Conservation (phyloP, 2,888 invertebrate genomes). For the Steinernema carpocapsae region DNA sequence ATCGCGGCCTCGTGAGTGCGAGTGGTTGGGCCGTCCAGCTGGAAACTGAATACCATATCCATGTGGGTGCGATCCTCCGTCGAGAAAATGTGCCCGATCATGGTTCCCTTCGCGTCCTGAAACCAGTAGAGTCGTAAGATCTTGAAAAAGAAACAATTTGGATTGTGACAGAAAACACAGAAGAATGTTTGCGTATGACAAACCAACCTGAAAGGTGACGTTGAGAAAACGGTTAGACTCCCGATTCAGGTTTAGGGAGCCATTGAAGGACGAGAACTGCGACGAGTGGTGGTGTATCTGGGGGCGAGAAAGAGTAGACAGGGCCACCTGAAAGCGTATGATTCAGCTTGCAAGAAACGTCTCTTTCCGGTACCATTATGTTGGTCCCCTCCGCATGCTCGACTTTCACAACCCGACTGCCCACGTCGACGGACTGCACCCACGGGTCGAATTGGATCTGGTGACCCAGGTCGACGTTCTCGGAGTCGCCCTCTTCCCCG, state of each 20-base stretch:
- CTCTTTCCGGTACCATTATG: slow-evolving; percentile 33
- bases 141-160: too few species aligned
- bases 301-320: slow-evolving; percentile 51
- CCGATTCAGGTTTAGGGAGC: slow-evolving; percentile 58
- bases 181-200: slow-evolving; percentile 23
- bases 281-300: slow-evolving; percentile 52
- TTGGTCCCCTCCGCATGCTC: slow-evolving; percentile 49
- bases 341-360: neutral
- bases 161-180: neutral
- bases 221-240: slow-evolving; percentile 63
- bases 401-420: slow-evolving; percentile 46
- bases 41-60: slow-evolving; percentile 57
- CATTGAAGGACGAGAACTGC: slow-evolving; percentile 54
- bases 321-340: slow-evolving; percentile 46
- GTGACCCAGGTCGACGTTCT: slow-evolving; percentile 48
- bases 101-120: slow-evolving; percentile 50
- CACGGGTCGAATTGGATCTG: slow-evolving; percentile 55
- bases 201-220: slow-evolving; percentile 54
- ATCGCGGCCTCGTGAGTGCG: slow-evolving; percentile 43
- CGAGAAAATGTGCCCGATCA: slow-evolving; percentile 51
- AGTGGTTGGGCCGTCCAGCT: slow-evolving; percentile 33
- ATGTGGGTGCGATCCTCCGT: slow-evolving; percentile 39
- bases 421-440: slow-evolving; percentile 50
- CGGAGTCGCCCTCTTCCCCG: slow-evolving; percentile 42
- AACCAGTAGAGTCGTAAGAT: slow-evolving; percentile 31